Conservation (phyloP, 2,113 vertebrate species). For the Lanius collurio region DNA sequence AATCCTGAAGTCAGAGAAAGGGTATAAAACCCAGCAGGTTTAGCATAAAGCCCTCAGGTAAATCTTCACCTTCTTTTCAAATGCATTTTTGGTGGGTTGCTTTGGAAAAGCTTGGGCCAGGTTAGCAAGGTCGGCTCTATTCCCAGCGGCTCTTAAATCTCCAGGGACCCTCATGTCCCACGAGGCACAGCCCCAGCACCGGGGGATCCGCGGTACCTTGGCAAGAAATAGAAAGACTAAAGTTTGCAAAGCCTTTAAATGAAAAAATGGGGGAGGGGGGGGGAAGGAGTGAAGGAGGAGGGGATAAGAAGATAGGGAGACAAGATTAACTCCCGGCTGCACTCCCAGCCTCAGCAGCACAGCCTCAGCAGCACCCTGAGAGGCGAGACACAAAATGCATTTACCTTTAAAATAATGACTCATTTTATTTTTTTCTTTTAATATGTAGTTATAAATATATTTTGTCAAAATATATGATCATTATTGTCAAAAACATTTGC, state of each 20-base stretch:
- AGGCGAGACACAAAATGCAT: constrained; percentile 73
- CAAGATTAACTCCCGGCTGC: constrained; percentile 68
- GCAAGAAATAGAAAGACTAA: constrained; percentile 41
- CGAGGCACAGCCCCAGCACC: constrained; percentile 9
- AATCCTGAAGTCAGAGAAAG: constrained; percentile 30
- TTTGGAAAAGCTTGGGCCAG: constrained; percentile 47
- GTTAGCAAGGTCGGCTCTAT: constrained; percentile 47
- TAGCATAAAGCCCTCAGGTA: constrained; percentile 65
- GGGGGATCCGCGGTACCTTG: background rate
- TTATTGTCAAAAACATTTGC: constrained; percentile 94
- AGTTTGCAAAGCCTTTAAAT: background rate
- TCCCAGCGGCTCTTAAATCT: constrained; percentile 25
- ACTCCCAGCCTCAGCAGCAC: constrained; percentile 73
- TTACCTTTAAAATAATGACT: constrained; percentile 98
- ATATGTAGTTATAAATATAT: constrained; percentile 99
- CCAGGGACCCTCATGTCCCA: constrained; percentile 46
- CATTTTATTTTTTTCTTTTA: constrained; percentile 93
- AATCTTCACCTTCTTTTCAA: constrained; percentile 65
- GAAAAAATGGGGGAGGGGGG: background rate
- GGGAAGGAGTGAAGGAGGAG: background rate
- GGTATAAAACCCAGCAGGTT: constrained; percentile 27
- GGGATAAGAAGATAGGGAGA: background rate
- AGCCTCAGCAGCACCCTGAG: constrained; percentile 75
- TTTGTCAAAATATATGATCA: constrained; percentile 99
- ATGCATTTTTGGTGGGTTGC: constrained; percentile 51